Evolutionary conservation across 2,888 invertebrate genomes (phyloP).

Genomic region (Abrostola tripartita): DNA sequence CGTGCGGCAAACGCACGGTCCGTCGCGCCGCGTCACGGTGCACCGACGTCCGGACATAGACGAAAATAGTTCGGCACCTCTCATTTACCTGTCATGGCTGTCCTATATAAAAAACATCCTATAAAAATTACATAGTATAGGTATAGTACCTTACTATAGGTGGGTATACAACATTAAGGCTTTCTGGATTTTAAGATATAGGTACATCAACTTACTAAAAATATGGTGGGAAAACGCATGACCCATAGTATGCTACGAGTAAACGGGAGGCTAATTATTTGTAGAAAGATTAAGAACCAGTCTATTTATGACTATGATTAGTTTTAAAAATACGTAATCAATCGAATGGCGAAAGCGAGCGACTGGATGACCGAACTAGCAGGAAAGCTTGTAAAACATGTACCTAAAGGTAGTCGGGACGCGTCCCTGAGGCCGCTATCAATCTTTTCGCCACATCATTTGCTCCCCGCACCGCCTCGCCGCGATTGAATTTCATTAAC

Average conservation of each 20-base stretch:
- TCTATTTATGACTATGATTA: neutral
- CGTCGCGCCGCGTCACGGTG: constrained; percentile 58
- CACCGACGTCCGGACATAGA: constrained; percentile 40
- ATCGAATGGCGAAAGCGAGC: constrained; percentile 10
- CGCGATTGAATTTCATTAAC: constrained; percentile 88
- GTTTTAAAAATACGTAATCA: constrained; percentile 6
- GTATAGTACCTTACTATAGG: neutral
- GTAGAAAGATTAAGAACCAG: neutral
- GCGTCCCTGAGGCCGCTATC: constrained; percentile 73
- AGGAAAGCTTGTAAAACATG: constrained; percentile 39
- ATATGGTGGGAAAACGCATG: neutral
- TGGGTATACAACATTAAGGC: too few relatives aligned
- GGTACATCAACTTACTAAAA: too few relatives aligned
- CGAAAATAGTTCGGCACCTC: constrained; percentile 55
- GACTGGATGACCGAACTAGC: constrained; percentile 38
- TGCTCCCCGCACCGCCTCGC: constrained; percentile 80
- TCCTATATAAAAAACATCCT: constrained; percentile 14
- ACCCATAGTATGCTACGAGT: neutral
- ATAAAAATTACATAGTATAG: neutral
- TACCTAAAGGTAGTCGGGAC: constrained; percentile 53
- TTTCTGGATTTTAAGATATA: too few relatives aligned
- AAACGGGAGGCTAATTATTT: neutral
- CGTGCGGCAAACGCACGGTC: constrained; percentile 61
- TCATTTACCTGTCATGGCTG: constrained; percentile 18
- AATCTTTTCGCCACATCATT: constrained; percentile 88